Conservation (phyloP, 1,140 invertebrate species). For the Philotrypesis tridentata region DNA sequence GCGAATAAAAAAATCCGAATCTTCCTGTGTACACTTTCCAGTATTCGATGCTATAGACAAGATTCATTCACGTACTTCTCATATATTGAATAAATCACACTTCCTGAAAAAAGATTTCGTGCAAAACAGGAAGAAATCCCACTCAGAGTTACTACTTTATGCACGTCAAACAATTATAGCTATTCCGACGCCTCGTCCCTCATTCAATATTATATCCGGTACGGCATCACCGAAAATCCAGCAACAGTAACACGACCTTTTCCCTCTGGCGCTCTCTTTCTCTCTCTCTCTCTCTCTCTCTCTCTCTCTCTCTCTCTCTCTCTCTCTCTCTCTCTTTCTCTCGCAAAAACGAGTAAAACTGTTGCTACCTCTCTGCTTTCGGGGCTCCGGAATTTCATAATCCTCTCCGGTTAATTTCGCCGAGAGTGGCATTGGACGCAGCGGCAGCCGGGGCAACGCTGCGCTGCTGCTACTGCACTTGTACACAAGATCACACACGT, state of each 20-base stretch:
- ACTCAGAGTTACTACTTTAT: neutral
- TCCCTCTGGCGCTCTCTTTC: neutral
- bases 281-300: neutral
- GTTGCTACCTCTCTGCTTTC: neutral
- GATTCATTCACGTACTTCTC: neutral
- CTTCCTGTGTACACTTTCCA: no score
- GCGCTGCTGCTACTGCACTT: neutral
- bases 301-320: no score
- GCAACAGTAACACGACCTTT: neutral
- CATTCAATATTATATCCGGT: neutral
- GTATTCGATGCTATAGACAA: neutral
- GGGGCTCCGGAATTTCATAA: conserved; percentile 12
- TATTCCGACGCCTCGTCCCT: neutral
- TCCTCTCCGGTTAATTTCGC: conserved; percentile 12
- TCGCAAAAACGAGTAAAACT: neutral
- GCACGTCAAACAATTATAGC: neutral
- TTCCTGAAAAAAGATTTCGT: neutral
- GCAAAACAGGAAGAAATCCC: neutral
- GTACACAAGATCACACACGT: conserved; percentile 4
- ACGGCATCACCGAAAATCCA: neutral
- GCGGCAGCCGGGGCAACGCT: neutral
- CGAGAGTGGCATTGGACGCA: neutral
- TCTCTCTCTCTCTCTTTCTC: neutral
- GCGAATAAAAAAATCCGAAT: no score
- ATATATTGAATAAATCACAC: neutral